Evolutionary conservation across 1,140 invertebrate species (phyloP).

Genomic region (Phymorhynchus buccinoides): DNA sequence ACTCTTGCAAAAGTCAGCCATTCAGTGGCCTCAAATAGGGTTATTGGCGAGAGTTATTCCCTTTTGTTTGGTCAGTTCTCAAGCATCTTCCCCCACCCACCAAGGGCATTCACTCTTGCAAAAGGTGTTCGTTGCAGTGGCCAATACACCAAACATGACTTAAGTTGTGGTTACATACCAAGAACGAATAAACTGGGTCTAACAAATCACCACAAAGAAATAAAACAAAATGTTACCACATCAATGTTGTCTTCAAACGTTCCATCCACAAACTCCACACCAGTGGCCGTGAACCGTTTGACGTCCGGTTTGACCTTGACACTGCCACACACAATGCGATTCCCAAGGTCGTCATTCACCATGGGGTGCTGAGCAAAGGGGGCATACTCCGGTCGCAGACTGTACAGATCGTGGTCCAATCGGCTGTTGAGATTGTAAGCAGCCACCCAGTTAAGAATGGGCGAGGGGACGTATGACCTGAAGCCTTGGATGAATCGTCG

Average conservation of each 20-base stretch:
- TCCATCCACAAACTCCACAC: slow-evolving; percentile 72
- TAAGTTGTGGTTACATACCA: too few species aligned
- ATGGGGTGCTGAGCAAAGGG: slow-evolving; percentile 74
- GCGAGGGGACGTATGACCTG: neutral
- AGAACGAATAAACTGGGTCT: too few species aligned
- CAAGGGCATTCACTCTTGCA: too few species aligned
- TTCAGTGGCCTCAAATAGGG: too few species aligned
- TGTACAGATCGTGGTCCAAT: slow-evolving; percentile 74
- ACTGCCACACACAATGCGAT: slow-evolving; percentile 73
- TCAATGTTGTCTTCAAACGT: slow-evolving; percentile 63
- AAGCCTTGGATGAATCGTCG: neutral
- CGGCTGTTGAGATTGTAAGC: slow-evolving; percentile 38
- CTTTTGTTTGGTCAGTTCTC: too few species aligned
- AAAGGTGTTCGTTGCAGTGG: too few species aligned
- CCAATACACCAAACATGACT: too few species aligned
- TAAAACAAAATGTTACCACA: slow-evolving; percentile 27
- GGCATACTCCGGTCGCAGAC: slow-evolving; percentile 72
- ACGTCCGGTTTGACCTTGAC: slow-evolving; percentile 73
- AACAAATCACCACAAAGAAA: too few species aligned
- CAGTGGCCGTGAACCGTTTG: slow-evolving; percentile 66
- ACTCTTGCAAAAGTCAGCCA: too few species aligned
- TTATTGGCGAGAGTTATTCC: too few species aligned
- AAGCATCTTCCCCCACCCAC: too few species aligned
- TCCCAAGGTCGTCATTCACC: slow-evolving; percentile 76
- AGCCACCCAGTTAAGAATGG: neutral